Evolutionary conservation across 2,797 vertebrate species (phyloP).

Genomic region (Centropyge bicolor): DNA sequence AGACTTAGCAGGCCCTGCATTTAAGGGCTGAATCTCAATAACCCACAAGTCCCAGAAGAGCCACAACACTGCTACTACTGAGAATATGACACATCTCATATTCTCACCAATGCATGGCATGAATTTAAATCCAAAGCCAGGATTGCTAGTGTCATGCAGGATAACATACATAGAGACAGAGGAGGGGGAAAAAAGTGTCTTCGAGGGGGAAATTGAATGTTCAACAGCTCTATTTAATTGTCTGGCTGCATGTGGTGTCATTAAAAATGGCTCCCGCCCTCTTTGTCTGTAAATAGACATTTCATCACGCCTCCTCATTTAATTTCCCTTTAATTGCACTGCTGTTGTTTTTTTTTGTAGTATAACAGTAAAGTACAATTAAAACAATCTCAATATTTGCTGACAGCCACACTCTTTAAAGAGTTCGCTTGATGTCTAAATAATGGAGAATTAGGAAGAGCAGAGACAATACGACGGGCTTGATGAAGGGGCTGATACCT

Average conservation of each 20-base stretch:
- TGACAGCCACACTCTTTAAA: slow-evolving; percentile 28
- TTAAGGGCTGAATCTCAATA: slow-evolving; percentile 61
- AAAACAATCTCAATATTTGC: slow-evolving; percentile 66
- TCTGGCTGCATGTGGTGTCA: slow-evolving; percentile 51
- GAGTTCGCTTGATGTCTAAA: slow-evolving; percentile 32
- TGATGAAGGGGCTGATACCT: slow-evolving; percentile 25
- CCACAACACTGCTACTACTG: slow-evolving; percentile 2
- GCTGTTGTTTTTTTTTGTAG: slow-evolving; percentile 25
- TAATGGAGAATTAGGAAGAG: slow-evolving; percentile 42
- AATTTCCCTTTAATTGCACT: slow-evolving; percentile 55
- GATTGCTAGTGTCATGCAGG: background rate
- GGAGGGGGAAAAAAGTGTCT: slow-evolving; percentile 45
- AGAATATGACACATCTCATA: slow-evolving; percentile 39
- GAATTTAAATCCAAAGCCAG: slow-evolving; percentile 22
- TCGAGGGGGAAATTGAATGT: slow-evolving; percentile 57
- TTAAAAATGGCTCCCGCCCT: slow-evolving; percentile 68
- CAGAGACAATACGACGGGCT: slow-evolving; percentile 2
- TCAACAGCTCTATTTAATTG: slow-evolving; percentile 76
- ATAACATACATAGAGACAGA: background rate
- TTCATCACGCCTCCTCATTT: slow-evolving; percentile 59
- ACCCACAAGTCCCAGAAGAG: slow-evolving; percentile 32
- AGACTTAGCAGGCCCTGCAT: slow-evolving; percentile 33
- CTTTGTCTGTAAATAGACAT: slow-evolving; percentile 56
- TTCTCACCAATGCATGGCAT: slow-evolving; percentile 1
- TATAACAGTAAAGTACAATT: slow-evolving; percentile 51